Evolutionary conservation across 2,113 vertebrate genomes (phyloP), one percentile per base, ranked within the genome.

Genomic region (Cygnus buccinator): DNA sequence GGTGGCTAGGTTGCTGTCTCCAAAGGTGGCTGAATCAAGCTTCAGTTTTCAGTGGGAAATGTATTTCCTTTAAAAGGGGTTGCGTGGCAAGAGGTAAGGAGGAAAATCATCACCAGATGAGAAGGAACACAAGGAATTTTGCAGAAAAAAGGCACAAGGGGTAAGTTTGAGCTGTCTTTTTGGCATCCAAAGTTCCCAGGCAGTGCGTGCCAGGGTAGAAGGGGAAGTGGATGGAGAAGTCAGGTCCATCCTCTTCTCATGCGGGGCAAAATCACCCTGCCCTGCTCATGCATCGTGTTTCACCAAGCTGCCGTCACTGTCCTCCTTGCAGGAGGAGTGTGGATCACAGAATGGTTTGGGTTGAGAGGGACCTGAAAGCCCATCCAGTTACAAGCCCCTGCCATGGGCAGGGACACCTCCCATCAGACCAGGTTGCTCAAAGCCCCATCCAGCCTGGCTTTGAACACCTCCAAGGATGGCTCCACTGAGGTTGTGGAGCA

Each of bases 231-330:
- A 39, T 68, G 57, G 33, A 63, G 80, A 90, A 90, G 70, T 89
- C n/a, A 48, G 16, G 52, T 75, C 63, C 16, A 12, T 55, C 65
- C 61, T 87, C 13, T 37, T 50, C 15, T 63, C 39, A 22, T 0
- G 0, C 0, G 1, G 25, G 0, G 9, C 10, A 10, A 31, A 43
- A 39, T 71, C 14, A 2, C 50, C 77, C 76, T 71, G 19, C 13
- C 26, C 11, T 8, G 0, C 8, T 4, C 0, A 0, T 6, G 1
- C 0, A 0, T 48, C n/a, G 7, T 35, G 10, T 81, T 11, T 10
- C 22, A 4, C 52, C 58, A 63, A 72, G 2, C 52, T 0, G 0
- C 1, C 8, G 11, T 37, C 14, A 1, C 43, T 29, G 18, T 35
- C 39, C 41, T 68, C 68, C 67, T 55, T 23, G 1, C 15, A 12